Evolutionary conservation across 1,140 invertebrate genomes (phyloP).

Genomic region (Meloidogyne chitwoodi): DNA sequence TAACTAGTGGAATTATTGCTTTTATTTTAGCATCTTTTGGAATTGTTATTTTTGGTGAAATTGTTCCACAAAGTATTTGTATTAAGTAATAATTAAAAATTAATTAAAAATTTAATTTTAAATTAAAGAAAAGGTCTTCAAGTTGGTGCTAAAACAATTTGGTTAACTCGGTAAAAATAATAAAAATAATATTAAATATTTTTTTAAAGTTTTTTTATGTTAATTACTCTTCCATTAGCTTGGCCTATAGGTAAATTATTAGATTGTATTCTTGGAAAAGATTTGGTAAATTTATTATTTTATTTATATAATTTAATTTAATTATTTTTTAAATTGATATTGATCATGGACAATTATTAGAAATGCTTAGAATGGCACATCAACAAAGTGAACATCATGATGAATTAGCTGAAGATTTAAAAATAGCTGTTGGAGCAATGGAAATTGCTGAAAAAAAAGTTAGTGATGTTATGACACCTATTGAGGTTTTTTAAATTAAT

Average conservation of each 20-base stretch:
- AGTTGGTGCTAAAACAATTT: conserved; percentile 88
- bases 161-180: conserved; percentile 71
- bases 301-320: not conserved
- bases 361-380: conserved; percentile 76
- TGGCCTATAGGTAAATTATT: conserved; percentile 83
- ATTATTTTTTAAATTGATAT: conserved; percentile 73
- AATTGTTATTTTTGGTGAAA: conserved; percentile 66
- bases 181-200: not conserved
- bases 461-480: conserved; percentile 64
- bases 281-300: conserved; percentile 85
- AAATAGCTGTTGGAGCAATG: conserved; percentile 65
- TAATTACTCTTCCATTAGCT: conserved; percentile 83
- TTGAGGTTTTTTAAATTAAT: conserved; percentile 60
- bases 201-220: conserved; percentile 75
- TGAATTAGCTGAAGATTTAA: conserved; percentile 62
- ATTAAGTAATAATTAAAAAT: conserved; percentile 52
- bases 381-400: conserved; percentile 30
- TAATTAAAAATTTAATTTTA: not conserved
- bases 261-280: conserved; percentile 79
- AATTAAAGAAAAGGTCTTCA: conserved; percentile 77
- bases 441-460: conserved; percentile 63
- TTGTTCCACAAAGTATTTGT: conserved; percentile 65
- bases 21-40: conserved; percentile 63
- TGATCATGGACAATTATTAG: conserved; percentile 87
- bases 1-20: conserved; percentile 62